A percentile compares a stretch with the other conserved stretches of the same genome.
Conservation (phyloP, 2,888 invertebrate genomes). For the Aspidapion aeneum region DNA sequence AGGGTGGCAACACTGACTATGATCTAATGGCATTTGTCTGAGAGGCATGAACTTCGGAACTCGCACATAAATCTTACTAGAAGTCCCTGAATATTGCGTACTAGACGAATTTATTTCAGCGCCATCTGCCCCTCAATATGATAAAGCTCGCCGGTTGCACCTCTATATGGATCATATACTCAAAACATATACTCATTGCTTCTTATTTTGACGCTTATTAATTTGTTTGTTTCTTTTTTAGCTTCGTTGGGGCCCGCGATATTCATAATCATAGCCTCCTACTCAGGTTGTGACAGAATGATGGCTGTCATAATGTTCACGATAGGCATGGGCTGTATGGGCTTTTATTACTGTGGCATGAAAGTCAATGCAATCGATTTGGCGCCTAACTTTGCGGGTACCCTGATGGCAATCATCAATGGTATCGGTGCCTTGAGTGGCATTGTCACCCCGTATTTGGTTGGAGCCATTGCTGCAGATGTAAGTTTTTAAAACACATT, state of each 20-base stretch:
- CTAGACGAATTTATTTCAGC: no score
- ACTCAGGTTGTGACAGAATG: slow-evolving; percentile 56
- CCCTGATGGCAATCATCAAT: slow-evolving; percentile 61
- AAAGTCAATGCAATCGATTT: slow-evolving; percentile 65
- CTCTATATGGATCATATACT: no score
- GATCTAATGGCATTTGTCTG: no score
- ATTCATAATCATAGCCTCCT: slow-evolving; percentile 60
- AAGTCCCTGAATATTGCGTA: no score
- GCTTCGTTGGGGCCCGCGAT: slow-evolving; percentile 61
- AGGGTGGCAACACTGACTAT: no score
- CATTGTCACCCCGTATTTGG: slow-evolving; percentile 58
- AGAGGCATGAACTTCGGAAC: no score
- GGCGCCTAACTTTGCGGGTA: slow-evolving; percentile 62
- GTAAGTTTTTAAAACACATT: no score
- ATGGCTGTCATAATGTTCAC: slow-evolving; percentile 55
- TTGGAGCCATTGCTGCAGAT: slow-evolving; percentile 58
- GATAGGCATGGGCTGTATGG: slow-evolving; percentile 63
- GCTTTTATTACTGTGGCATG: slow-evolving; percentile 65
- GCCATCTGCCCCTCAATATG: no score
- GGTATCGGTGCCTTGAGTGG: slow-evolving; percentile 61
- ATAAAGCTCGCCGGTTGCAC: no score
- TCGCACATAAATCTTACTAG: no score
- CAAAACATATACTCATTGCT: no score
- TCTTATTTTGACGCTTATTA: no score
- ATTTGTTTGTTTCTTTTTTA: slow-evolving; percentile 42